phyloP scores from a whole-genome alignment of 2,113 vertebrate species.

The Cyprinodon brontotheroides region DNA sequence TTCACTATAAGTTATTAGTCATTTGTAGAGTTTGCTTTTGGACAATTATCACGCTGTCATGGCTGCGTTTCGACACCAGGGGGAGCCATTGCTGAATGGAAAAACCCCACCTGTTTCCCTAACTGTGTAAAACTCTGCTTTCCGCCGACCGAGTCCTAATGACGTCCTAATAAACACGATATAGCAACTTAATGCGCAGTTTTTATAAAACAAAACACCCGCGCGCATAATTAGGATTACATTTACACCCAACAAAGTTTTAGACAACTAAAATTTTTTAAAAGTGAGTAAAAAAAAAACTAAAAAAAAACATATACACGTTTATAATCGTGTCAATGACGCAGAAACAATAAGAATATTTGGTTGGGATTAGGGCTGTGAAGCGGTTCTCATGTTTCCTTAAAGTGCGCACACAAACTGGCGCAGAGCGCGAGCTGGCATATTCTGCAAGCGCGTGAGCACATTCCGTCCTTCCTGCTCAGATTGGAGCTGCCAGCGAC shows the following conservation, averaged over 20 bases:
- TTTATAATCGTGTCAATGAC: too few relatives aligned
- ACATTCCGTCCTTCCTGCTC: constrained; percentile 76
- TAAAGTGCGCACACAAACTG: not conserved
- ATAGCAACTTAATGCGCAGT: not conserved
- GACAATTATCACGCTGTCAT: constrained; percentile 47
- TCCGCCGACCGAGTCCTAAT: not conserved
- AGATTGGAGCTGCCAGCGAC: constrained; percentile 67
- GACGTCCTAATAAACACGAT: not conserved
- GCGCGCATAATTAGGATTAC: not conserved
- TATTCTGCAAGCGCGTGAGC: constrained; percentile 50
- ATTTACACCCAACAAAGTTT: not conserved
- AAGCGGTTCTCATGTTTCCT: not conserved
- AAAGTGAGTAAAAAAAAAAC: not conserved
- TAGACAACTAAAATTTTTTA: not conserved
- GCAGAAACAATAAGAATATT: too few relatives aligned
- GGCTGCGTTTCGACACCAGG: constrained; percentile 22
- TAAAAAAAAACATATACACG: too few relatives aligned
- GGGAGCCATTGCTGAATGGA: constrained; percentile 43
- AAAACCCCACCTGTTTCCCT: not conserved
- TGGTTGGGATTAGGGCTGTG: too few relatives aligned
- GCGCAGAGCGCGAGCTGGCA: constrained; percentile 24
- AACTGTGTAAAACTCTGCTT: not conserved
- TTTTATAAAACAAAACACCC: too few relatives aligned
- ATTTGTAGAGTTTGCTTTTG: not conserved
- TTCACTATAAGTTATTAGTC: too few relatives aligned